These are phyloP conservation scores for Pteronotus mesoamericanus DNA, from an alignment of 2,797 vertebrate species.

Conservation along the genomic window DNA sequence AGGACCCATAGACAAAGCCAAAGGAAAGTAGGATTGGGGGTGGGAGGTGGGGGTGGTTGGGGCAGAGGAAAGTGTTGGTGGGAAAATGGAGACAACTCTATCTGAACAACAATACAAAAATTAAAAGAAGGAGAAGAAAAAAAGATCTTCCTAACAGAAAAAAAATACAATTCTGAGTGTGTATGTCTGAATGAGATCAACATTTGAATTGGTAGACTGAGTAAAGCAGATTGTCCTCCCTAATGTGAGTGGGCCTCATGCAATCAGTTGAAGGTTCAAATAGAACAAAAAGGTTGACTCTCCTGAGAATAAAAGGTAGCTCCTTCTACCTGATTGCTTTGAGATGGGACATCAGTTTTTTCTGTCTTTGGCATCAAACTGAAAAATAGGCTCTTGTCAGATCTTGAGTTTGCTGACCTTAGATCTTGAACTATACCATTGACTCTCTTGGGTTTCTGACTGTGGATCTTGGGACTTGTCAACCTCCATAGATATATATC, in stretches of 20 bases:
- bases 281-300: background rate
- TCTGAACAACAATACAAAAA: too few species aligned
- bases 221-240: background rate
- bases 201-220: background rate
- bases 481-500: background rate
- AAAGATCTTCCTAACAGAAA: too few species aligned
- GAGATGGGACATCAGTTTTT: background rate
- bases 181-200: background rate
- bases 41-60: too few species aligned
- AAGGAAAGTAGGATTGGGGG: too few species aligned
- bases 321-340: background rate
- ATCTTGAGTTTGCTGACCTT: background rate
- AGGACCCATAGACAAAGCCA: too few species aligned
- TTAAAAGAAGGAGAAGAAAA: too few species aligned
- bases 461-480: background rate
- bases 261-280: background rate
- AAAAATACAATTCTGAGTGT: background rate
- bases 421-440: background rate
- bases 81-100: too few species aligned
- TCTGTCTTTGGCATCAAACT: background rate
- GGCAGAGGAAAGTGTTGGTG: too few species aligned
- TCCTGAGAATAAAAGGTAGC: background rate
- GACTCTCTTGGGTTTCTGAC: background rate
- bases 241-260: background rate
- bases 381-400: background rate